A percentile compares a stretch with the other conserved stretches of the same genome.
These are phyloP conservation scores for Grus americana DNA, from an alignment of 2,113 vertebrate genomes.

Conservation along the genomic window DNA sequence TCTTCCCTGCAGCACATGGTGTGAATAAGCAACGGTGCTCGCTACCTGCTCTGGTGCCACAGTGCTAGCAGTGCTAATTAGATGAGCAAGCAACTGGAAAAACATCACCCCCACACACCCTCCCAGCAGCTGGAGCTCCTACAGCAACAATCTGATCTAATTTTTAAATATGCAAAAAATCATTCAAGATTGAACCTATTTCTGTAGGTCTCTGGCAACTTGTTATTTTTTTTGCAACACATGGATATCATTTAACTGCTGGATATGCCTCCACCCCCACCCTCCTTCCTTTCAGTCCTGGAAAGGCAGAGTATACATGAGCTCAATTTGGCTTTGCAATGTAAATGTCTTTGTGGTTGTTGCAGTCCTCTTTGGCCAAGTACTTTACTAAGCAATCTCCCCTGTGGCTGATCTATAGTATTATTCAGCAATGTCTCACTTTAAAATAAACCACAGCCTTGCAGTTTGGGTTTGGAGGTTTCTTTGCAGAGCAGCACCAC, in stretches of 20 bases:
- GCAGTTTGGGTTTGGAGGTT: not conserved
- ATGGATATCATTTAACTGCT: conserved; percentile 36
- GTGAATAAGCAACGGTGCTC: not conserved
- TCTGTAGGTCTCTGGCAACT: not conserved
- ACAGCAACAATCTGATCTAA: not conserved
- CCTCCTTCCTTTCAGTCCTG: not conserved
- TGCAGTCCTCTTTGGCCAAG: not conserved
- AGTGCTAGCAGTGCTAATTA: not conserved
- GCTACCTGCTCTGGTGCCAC: not conserved
- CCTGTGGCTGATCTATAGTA: not conserved
- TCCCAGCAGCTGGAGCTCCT: not conserved
- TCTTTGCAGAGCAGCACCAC: conserved; percentile 10
- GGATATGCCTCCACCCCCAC: not conserved
- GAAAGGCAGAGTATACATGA: conserved; percentile 2
- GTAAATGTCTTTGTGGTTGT: not conserved
- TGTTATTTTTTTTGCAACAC: not conserved
- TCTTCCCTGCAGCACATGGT: not conserved
- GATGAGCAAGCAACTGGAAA: not conserved
- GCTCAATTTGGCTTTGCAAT: not conserved
- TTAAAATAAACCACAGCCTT: not conserved
- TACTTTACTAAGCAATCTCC: not conserved
- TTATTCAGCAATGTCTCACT: conserved; percentile 36
- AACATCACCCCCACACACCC: not conserved
- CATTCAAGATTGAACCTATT: not conserved
- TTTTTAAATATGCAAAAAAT: not conserved